Evolutionary conservation across 2,113 vertebrate genomes (phyloP).

Genomic region (Kryptolebias marmoratus): DNA sequence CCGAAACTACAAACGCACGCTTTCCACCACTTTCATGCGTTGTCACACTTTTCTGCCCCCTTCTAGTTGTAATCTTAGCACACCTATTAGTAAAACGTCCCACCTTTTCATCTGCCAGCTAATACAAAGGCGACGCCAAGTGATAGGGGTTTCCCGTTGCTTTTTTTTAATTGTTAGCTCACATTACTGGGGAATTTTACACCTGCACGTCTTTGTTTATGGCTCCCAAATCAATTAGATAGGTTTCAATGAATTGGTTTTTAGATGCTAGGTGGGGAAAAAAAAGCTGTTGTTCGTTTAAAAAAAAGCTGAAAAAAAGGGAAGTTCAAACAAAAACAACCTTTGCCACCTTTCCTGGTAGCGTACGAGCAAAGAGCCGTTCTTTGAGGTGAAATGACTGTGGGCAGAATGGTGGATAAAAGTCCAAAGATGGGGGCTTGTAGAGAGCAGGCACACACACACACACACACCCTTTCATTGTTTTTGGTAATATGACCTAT

Average conservation of each 20-base stretch:
- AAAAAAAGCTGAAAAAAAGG: background rate
- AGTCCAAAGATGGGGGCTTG: conserved; percentile 28
- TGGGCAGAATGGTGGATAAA: conserved; percentile 26
- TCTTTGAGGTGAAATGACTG: background rate
- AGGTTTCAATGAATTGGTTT: background rate
- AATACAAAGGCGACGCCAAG: background rate
- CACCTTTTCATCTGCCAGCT: background rate
- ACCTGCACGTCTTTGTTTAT: background rate
- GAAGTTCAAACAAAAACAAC: background rate
- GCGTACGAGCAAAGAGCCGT: background rate
- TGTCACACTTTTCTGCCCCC: conserved; percentile 31
- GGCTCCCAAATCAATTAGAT: too few species aligned
- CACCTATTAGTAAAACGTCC: conserved; percentile 4
- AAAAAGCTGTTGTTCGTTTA: background rate
- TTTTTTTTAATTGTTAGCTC: conserved; percentile 16
- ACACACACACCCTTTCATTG: conserved; percentile 58
- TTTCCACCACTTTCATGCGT: conserved; percentile 28
- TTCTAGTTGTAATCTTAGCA: conserved; percentile 3
- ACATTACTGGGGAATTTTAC: conserved; percentile 1
- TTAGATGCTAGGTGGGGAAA: background rate
- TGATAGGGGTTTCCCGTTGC: background rate
- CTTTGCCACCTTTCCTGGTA: conserved; percentile 9
- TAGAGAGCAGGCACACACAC: conserved; percentile 32
- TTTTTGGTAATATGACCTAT: conserved; percentile 78
- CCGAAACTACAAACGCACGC: conserved; percentile 29